Evolutionary conservation across 2,113 vertebrate genomes (phyloP).

Genomic region (Sciurus niger): DNA sequence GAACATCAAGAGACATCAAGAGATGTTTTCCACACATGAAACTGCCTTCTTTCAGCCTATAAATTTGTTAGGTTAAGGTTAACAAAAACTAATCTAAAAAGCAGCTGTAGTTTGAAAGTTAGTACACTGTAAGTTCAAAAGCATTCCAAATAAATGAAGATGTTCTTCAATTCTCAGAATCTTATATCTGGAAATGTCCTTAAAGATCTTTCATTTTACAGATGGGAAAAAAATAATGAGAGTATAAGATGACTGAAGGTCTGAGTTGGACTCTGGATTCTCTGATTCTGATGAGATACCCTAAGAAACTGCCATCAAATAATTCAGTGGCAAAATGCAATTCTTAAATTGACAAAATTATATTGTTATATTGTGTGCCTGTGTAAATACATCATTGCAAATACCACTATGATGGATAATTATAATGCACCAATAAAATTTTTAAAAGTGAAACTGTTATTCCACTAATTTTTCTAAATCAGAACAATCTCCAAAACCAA

Average conservation of each 20-base stretch:
- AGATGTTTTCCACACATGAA: neutral
- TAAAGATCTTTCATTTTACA: conserved; percentile 14
- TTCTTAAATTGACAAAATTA: neutral
- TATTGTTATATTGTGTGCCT: too few species aligned
- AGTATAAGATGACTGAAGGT: neutral
- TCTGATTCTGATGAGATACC: neutral
- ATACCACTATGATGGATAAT: too few species aligned
- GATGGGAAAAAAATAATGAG: neutral
- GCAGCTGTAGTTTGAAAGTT: neutral
- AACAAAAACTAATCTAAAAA: conserved; percentile 50
- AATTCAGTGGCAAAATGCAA: neutral
- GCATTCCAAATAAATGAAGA: conserved; percentile 48
- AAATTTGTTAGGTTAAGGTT: neutral
- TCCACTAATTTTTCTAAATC: neutral
- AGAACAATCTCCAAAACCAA: neutral
- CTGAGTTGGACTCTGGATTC: neutral
- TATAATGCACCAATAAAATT: too few species aligned
- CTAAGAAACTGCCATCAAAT: neutral
- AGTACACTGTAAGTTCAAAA: conserved; percentile 29
- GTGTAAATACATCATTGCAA: too few species aligned
- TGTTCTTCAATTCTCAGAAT: neutral
- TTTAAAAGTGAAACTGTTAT: neutral
- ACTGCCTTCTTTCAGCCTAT: neutral
- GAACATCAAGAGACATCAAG: neutral
- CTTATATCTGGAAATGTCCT: neutral